These are phyloP conservation scores for Pipa parva DNA, from an alignment of 2,113 vertebrate genomes.

Conservation along the genomic window DNA sequence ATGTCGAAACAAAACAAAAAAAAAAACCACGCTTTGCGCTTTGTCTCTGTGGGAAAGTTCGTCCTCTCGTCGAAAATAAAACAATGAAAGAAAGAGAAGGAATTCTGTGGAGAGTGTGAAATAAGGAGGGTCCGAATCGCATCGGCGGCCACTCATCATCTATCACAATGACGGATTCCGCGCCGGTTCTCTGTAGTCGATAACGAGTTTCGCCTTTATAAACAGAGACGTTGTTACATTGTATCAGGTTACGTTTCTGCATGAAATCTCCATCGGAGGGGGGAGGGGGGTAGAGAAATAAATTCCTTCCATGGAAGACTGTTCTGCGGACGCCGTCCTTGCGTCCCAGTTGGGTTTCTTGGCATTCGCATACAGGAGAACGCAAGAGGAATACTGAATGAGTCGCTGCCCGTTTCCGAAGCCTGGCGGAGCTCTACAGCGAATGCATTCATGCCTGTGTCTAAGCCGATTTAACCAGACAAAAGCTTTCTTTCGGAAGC, in stretches of 20 bases:
- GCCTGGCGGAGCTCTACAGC: conserved; percentile 57
- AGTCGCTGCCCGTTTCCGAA: conserved; percentile 73
- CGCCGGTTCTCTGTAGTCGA: no score
- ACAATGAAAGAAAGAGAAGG: conserved; percentile 51
- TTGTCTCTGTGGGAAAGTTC: conserved; percentile 65
- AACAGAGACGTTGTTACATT: no score
- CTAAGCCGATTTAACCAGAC: conserved; percentile 70
- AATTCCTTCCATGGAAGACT: conserved; percentile 17
- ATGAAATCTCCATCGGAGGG: no score
- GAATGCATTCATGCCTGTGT: conserved; percentile 67
- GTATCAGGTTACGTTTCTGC: no score
- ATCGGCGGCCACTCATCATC: conserved; percentile 38
- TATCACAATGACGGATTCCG: conserved; percentile 40
- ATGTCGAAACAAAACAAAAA: conserved; percentile 45
- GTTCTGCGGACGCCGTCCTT: conserved; percentile 5
- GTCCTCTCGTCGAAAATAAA: conserved; percentile 54
- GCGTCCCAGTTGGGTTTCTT: conserved; percentile 38
- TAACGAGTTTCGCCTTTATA: no score
- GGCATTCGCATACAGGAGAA: conserved; percentile 59
- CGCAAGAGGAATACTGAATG: conserved; percentile 61
- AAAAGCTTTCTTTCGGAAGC: conserved; percentile 75
- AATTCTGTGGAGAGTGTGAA: conserved; percentile 45
- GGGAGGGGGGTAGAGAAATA: conserved; percentile 4
- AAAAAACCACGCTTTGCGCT: conserved; percentile 50
- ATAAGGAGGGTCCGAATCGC: conserved; percentile 47